Evolutionary conservation across 2,113 vertebrate genomes (phyloP).

Genomic region (Choloepus hoffmanni): DNA sequence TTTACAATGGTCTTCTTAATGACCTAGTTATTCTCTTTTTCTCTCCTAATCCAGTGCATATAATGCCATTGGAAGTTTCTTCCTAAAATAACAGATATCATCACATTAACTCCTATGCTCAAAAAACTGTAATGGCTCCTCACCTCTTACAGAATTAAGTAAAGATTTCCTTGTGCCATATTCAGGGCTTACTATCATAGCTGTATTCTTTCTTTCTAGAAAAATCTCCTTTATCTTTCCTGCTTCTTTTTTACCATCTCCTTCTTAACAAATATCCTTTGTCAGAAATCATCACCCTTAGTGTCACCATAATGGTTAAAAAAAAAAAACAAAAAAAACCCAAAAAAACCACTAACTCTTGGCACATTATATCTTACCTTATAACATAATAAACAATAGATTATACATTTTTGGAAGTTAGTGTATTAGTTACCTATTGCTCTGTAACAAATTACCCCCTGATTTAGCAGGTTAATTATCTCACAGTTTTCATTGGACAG

Average conservation of each 20-base stretch:
- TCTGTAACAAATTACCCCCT: neutral
- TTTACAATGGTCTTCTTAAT: neutral
- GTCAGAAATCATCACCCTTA: slow-evolving; percentile 10
- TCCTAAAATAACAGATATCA: neutral
- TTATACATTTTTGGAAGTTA: neutral
- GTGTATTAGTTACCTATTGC: neutral
- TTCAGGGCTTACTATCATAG: neutral
- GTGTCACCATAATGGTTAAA: neutral
- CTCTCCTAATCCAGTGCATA: neutral
- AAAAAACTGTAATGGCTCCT: neutral
- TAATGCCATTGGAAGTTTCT: neutral
- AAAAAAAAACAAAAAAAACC: neutral
- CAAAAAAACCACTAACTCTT: neutral
- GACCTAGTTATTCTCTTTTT: neutral
- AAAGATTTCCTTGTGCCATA: neutral
- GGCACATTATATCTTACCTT: neutral
- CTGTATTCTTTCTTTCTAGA: neutral
- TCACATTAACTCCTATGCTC: neutral
- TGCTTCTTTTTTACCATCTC: neutral
- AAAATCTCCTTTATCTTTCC: neutral
- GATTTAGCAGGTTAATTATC: neutral
- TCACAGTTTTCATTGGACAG: neutral
- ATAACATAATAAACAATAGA: neutral
- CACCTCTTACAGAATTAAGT: neutral
- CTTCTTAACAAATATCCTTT: neutral